A percentile compares a stretch with the other conserved stretches of the same genome.
phyloP scores from a whole-genome alignment of 2,797 vertebrate genomes.

The Gallirallus australis region DNA sequence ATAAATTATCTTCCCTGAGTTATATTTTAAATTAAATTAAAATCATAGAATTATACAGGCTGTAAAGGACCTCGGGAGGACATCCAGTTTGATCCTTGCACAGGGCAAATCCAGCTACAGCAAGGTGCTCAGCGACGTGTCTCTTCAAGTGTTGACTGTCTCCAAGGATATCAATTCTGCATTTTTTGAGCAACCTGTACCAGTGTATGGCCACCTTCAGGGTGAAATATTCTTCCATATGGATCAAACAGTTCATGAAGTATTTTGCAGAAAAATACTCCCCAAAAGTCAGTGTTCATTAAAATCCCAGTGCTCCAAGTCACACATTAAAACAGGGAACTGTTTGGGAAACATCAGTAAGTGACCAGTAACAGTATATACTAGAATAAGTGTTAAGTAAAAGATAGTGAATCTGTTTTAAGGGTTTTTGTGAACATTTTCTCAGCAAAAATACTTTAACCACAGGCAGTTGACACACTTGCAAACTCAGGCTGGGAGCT shows the following conservation, averaged over 20 bases:
- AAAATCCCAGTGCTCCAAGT: neutral
- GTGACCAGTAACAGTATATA: neutral
- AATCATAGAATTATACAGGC: neutral
- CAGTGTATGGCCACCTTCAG: neutral
- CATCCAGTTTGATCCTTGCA: neutral
- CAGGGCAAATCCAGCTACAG: neutral
- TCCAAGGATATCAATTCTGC: neutral
- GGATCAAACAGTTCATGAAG: neutral
- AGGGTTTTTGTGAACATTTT: neutral
- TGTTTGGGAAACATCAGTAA: neutral
- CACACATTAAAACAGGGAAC: neutral
- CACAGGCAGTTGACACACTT: neutral
- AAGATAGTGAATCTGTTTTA: neutral
- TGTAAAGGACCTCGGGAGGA: neutral
- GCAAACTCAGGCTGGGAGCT: neutral
- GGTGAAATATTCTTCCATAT: neutral
- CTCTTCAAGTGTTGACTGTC: accelerated
- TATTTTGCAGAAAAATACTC: neutral
- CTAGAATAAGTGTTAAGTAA: neutral
- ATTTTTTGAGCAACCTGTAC: neutral
- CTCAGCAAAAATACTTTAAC: neutral
- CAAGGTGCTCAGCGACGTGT: accelerated
- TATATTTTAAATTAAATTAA: neutral
- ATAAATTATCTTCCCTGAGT: neutral
- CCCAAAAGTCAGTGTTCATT: neutral